These are phyloP conservation scores for Eptesicus fuscus DNA, from an alignment of 2,113 vertebrate genomes.

Conservation along the genomic window DNA sequence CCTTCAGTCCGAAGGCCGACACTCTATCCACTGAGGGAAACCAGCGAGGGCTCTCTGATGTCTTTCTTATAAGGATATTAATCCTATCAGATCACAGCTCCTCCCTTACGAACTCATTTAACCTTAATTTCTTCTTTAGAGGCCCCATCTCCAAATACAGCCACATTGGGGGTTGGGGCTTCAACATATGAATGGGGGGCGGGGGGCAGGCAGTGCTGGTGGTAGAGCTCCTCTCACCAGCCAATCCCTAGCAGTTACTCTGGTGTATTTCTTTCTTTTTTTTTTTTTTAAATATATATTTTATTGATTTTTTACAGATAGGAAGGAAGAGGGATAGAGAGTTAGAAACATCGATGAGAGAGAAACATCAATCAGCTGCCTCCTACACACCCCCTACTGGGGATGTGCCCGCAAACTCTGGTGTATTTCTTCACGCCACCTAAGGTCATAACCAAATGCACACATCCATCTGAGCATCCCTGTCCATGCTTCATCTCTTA, in stretches of 20 bases:
- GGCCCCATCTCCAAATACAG: background rate
- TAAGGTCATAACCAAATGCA: background rate
- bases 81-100: background rate
- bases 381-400: too few relatives aligned
- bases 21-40: too few relatives aligned
- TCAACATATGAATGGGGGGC: background rate
- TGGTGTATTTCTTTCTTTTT: background rate
- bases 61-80: background rate
- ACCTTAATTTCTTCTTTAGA: slow-evolving; percentile 1
- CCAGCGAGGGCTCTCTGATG: too few relatives aligned
- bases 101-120: background rate
- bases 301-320: too few relatives aligned
- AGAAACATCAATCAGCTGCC: too few relatives aligned
- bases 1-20: too few relatives aligned
- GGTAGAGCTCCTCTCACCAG: background rate
- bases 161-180: background rate
- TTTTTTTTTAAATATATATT: too few relatives aligned
- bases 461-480: background rate
- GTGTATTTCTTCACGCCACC: background rate
- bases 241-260: background rate
- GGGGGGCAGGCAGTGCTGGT: too few relatives aligned
- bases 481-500: background rate
- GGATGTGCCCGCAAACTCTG: background rate
- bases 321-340: too few relatives aligned
- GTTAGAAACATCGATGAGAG: too few relatives aligned